These are phyloP conservation scores for Conus ventricosus DNA, from an alignment of 1,140 invertebrate genomes.

Conservation along the genomic window DNA sequence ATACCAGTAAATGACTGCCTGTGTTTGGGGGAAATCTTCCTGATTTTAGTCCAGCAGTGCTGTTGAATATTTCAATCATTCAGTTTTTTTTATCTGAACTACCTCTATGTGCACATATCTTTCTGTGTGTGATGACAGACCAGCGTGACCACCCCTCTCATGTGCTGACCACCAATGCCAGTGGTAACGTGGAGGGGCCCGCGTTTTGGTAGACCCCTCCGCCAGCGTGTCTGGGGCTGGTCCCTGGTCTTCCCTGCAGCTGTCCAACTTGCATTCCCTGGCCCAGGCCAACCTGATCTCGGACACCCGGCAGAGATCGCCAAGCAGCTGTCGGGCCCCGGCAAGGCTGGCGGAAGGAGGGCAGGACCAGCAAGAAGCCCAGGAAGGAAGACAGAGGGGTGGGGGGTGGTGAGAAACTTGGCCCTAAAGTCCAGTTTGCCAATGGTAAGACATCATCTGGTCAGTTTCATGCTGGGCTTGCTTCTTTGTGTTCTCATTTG, in stretches of 20 bases:
- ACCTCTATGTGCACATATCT: neutral
- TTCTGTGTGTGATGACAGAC: neutral
- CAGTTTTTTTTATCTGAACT: neutral
- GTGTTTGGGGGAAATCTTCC: too few species aligned
- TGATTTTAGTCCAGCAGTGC: too few species aligned
- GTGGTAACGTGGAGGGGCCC: conserved; percentile 49
- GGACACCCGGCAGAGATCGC: conserved; percentile 59
- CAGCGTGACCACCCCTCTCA: conserved; percentile 24
- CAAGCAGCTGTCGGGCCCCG: conserved; percentile 45
- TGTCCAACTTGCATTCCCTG: conserved; percentile 51
- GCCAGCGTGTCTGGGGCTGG: neutral
- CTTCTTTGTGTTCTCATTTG: too few species aligned
- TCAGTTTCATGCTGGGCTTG: too few species aligned
- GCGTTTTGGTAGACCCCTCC: conserved; percentile 36
- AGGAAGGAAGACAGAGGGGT: neutral
- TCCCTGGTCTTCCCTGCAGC: conserved; percentile 31
- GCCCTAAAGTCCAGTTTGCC: neutral
- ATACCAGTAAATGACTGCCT: too few species aligned
- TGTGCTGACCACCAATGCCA: conserved; percentile 48
- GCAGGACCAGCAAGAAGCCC: neutral
- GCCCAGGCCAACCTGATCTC: conserved; percentile 60
- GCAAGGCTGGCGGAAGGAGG: conserved; percentile 7
- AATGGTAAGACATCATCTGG: neutral
- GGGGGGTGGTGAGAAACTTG: neutral
- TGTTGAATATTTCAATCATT: too few species aligned